Base-by-base conservation (phyloP, 2,888 invertebrate species). In the Erebia ligea region DNA sequence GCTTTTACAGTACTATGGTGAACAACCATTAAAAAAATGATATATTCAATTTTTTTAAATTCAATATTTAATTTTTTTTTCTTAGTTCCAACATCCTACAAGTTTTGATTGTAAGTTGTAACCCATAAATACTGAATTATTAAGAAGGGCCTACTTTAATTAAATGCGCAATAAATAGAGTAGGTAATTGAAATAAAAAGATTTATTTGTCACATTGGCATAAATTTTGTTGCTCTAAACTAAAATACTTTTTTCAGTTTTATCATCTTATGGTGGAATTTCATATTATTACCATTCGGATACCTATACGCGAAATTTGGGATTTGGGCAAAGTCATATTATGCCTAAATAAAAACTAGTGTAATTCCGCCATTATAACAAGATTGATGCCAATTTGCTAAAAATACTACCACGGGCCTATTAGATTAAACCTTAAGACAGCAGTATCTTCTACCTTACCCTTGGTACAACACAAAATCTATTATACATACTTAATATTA, bases 121-220 rank as follows among this genome's bases (percentile, higher is more conserved):
- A n/a, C 58, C 34, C n/a, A 10, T 54, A n/a, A 15, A 34, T 40
- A 17, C 1, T 40, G 17, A 59, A 57, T 13, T 10, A 59, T 10
- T 21, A 19, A 34, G 34, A 48, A 15, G 62, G 62, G 62, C 21
- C 62, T 62, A 48, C 62, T 62, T 61, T 62, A 48, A 48, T 62
- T 62, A 25, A 48, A 48, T 4, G 19, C 62, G 45, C 62, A 62
- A 48, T 62, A 62, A 62, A 19, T 62, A 62, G 15, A 42, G 17
- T n/a, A n/a, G n/a, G n/a, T 62, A 17, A 59, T 48, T 48, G 45
- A 59, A 8, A 62, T 45, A 48, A 21, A 48, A 15, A 48, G 19
- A 21, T 17, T 21, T 48, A 21, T 45, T 48, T 62, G 45, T 62
- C 4, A 19, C 45, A 48, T 21, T 62, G 62, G 48, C 19, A 62